Conservation (phyloP, 2,797 vertebrate species). For the Manis javanica region DNA sequence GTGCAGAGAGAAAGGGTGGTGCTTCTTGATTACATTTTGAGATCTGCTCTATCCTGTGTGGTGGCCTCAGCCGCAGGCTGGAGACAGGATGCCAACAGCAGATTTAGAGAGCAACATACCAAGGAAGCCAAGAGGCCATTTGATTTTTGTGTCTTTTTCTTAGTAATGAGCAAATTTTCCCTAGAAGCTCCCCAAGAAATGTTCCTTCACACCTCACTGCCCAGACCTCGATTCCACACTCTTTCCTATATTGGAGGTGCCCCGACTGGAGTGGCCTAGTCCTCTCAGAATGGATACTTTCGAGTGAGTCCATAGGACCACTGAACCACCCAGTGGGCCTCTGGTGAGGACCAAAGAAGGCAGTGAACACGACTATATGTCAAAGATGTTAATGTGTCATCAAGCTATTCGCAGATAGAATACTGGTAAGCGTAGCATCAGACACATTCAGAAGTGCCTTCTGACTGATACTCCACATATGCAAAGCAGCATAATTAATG, state of each 20-base stretch:
- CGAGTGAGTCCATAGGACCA: neutral
- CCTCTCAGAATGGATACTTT: neutral
- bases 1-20: neutral
- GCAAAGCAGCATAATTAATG: neutral
- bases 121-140: neutral
- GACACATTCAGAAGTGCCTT: neutral
- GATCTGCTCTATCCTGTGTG: neutral
- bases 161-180: neutral
- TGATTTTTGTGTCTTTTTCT: neutral
- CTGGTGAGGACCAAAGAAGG: neutral
- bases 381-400: neutral
- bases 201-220: neutral
- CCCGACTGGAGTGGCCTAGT: accelerated
- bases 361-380: neutral
- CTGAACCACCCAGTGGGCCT: neutral
- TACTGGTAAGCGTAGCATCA: neutral
- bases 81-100: neutral
- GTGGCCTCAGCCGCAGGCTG: neutral
- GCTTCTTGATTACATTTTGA: neutral
- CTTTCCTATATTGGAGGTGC: neutral
- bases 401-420: neutral
- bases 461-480: neutral
- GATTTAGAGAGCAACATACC: neutral
- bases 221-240: neutral
- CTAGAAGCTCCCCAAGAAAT: neutral